Base-by-base conservation (phyloP, 2,113 vertebrate genomes). In the Sorex araneus region DNA sequence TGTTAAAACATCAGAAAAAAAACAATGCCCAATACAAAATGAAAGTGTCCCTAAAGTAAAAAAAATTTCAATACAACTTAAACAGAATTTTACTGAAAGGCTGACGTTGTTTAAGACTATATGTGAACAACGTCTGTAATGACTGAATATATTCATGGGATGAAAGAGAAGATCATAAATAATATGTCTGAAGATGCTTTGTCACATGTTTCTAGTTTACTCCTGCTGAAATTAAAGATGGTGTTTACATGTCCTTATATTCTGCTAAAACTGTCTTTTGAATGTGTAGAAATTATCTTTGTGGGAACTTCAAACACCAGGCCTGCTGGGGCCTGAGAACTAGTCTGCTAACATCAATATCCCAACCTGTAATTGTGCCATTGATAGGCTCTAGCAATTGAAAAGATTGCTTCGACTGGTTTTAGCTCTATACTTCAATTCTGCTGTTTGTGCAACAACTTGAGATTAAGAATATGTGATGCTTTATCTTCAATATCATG, bases 11-110 rank as follows among this genome's bases (percentile, higher is more conserved):
- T 83, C 63, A 84, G 36, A 73, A 89, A 60, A 80, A 77, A 76
- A 93, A 74, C 21, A 84, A 43, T 30, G 7, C 3, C 73, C 18
- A 84, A 8, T 70, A 32, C 23, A 79, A 85, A 45, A 73, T 19
- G 8, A 78, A 94, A 57, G 50, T 75, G 9, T 16, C 1, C 36
- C 3, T 70, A 30, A 70, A 92, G 21, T 54, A 32, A 82, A 91
- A 95, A 47, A 83, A 76, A 84, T 69, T 47, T 77, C 84, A 94
- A 28, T 36, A 76, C 18, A 74, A 67, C 76, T 94, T 84, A 83
- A 84, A 84, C 76, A 47, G 85, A 78, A 75, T 71, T 85, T 91
- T 30, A 27, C 88, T 74, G 63, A 67, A 90, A 5, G 64, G 45
- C 73, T 63, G 79, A 81, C 3, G 28, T 89, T 95, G 88, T 67